phyloP scores from a whole-genome alignment of 35 echinoderm and acorn worm genomes.

The Stichopus chloronotus region DNA sequence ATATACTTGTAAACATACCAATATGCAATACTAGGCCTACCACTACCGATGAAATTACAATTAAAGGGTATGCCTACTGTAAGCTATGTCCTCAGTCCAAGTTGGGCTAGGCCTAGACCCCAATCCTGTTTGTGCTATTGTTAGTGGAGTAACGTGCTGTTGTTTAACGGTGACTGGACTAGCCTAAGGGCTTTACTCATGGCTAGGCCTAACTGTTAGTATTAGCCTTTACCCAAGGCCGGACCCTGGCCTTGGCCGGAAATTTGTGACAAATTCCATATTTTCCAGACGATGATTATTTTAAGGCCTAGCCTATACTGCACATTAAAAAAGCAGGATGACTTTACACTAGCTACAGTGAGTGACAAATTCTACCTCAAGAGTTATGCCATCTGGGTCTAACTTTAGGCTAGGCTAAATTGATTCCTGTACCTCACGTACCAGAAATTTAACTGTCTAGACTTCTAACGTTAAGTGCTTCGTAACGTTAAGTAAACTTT shows the following conservation, averaged over 20 bases:
- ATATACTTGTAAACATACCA: background rate
- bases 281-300: too few species aligned
- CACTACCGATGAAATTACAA: background rate
- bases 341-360: too few species aligned
- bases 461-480: too few species aligned
- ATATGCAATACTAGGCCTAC: background rate
- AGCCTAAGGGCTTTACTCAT: background rate
- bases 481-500: too few species aligned
- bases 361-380: too few species aligned
- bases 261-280: background rate
- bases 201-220: background rate
- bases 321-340: too few species aligned
- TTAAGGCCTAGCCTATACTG: too few species aligned
- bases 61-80: background rate
- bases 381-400: too few species aligned
- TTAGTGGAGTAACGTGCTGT: background rate
- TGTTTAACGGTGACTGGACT: background rate
- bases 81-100: background rate
- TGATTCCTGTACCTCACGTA: too few species aligned
- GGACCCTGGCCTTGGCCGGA: background rate
- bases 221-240: background rate
- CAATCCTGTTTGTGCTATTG: background rate
- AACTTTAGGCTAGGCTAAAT: too few species aligned
- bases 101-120: background rate
- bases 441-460: too few species aligned